Base-by-base conservation (phyloP, 92 coral and sea anemone genomes). In the Anthopleura xanthogrammica region DNA sequence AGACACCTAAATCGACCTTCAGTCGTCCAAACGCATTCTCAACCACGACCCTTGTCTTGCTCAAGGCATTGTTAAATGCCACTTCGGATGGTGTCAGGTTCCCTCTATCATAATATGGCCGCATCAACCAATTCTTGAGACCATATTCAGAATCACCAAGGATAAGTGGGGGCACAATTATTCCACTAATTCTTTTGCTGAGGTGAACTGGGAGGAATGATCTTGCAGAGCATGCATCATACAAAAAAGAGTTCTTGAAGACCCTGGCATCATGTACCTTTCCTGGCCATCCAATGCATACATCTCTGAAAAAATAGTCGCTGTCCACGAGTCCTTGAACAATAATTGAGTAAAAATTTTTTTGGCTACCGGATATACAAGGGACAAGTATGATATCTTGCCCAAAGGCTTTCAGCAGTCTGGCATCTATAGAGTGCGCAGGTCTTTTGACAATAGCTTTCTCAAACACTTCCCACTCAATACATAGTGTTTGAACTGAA, bases 101-200 rank as follows among this genome's bases (percentile, higher is more conserved):
- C 42, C 91, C 70, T 62, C 83, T 68, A 73, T 88, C 79, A 65
- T 74, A 41, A 76, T 79, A 88, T 58, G 91, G 91, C 76, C 79
- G 77, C 91, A 88, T 84, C 83, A 88, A 75, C 88, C 91, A 88
- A 76, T 88, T 77, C n/a, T 81, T 79, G 82, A 80, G 85, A 60
- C 91, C 88, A 77, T 80, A 88, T 58, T 79, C 88, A 41, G 91
- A 88, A 68, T 88, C 88, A 79, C 86, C 88, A 75, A 88, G 72
- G 72, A 88, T 85, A 75, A 85, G 74, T 72, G 86, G 91, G 70
- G 86, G 91, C 17, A 88, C 88, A 76, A 85, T 88, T 60, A 79
- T 86, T 72, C 86, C 79, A 77, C 41, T 52, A 68, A 87, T 76
- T 17, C 56, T 78, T 72, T 83, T 87, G 90, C 87, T 78, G 77